These are phyloP conservation scores for Pollachius pollachius DNA, from an alignment of 2,113 vertebrate genomes.

Conservation along the genomic window DNA sequence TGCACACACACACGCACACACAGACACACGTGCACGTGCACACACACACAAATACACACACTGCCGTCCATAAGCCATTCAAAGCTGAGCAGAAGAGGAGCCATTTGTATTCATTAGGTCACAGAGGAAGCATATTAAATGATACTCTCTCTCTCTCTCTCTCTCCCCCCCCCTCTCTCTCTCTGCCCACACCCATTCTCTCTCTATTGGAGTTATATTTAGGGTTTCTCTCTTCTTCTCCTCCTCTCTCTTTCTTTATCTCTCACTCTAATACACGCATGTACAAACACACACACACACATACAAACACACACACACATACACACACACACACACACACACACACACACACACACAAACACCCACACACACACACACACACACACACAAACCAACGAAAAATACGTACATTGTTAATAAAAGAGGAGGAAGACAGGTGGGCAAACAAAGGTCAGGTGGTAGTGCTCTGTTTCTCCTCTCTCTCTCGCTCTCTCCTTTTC, in stretches of 20 bases:
- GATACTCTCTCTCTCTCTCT: constrained; percentile 3
- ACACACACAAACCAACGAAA: constrained; percentile 5
- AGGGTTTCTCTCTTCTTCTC: background rate
- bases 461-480: background rate
- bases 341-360: constrained; percentile 2
- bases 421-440: constrained; percentile 25
- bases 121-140: constrained; percentile 23
- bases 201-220: background rate
- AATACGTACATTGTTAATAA: constrained; percentile 40
- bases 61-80: constrained; percentile 37
- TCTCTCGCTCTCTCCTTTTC: constrained; percentile 3
- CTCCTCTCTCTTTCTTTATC: background rate
- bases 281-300: too few species aligned
- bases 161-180: background rate
- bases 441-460: constrained; percentile 1
- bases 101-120: constrained; percentile 57
- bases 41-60: background rate
- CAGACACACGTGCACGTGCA: background rate
- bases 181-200: background rate
- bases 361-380: background rate
- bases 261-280: too few species aligned
- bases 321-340: background rate
- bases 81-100: constrained; percentile 40
- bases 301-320: background rate
- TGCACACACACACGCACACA: too few species aligned